A percentile compares a stretch with the other conserved stretches of the same genome.
These are phyloP conservation scores for Sebastiscus albofasciatus DNA, from an alignment of 2,797 vertebrate species.

Conservation along the genomic window DNA sequence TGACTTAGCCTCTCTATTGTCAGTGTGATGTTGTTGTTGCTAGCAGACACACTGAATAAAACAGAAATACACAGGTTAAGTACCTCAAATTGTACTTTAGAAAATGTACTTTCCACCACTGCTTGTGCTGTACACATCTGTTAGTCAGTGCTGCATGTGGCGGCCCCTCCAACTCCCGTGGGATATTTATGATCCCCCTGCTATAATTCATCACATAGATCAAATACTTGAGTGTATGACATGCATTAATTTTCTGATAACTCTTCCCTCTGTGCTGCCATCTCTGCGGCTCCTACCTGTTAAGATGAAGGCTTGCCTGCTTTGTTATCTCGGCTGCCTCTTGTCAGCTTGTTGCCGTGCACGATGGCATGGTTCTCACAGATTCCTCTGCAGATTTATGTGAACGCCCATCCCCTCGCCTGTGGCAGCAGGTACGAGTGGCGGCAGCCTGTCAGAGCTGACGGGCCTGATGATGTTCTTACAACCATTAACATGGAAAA, in stretches of 20 bases:
- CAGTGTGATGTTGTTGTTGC: no score
- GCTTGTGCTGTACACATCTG: not conserved
- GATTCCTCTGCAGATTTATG: conserved; percentile 81
- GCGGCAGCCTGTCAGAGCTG: conserved; percentile 79
- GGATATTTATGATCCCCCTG: conserved; percentile 18
- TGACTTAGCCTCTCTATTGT: no score
- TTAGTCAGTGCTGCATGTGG: not conserved
- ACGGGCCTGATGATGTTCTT: conserved; percentile 80
- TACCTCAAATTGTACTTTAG: not conserved
- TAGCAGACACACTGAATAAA: not conserved
- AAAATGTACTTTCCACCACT: not conserved
- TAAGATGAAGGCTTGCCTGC: not conserved
- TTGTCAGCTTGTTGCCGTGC: conserved; percentile 39
- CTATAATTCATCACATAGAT: conserved; percentile 21
- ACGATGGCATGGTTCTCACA: conserved; percentile 64
- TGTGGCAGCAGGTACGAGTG: conserved; percentile 84
- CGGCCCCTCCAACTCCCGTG: not conserved
- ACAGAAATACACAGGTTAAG: not conserved
- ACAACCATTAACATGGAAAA: conserved; percentile 84
- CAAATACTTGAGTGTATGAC: conserved; percentile 39
- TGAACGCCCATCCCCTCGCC: conserved; percentile 68
- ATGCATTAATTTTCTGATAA: conserved; percentile 23
- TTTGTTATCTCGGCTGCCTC: conserved; percentile 30
- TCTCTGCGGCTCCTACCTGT: conserved; percentile 18
- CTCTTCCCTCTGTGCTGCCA: conserved; percentile 8